These are phyloP conservation scores for Apocheima hispidaria DNA, from an alignment of 2,888 invertebrate genomes.

Conservation along the genomic window DNA sequence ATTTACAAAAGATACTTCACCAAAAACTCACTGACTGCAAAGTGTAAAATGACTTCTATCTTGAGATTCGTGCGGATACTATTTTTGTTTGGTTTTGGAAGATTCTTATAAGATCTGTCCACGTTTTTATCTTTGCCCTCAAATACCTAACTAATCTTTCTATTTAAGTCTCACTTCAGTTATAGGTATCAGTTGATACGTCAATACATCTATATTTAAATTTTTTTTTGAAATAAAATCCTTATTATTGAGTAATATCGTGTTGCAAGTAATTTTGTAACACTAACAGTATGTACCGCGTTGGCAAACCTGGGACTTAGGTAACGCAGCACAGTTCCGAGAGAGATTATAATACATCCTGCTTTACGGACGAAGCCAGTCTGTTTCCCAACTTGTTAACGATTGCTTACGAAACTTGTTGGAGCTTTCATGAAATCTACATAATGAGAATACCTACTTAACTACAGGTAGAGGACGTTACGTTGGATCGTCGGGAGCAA, in stretches of 20 bases:
- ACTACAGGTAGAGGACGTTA: too few species aligned
- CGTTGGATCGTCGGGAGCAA: too few species aligned
- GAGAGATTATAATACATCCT: conserved; percentile 73
- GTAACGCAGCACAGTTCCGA: conserved; percentile 78
- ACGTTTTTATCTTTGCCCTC: not conserved
- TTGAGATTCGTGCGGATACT: not conserved
- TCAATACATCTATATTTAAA: conserved; percentile 12
- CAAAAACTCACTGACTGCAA: too few species aligned
- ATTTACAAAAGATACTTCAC: too few species aligned
- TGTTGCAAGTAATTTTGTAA: conserved; percentile 68
- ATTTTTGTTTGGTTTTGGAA: not conserved
- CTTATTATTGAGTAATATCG: conserved; percentile 51
- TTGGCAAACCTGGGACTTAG: conserved; percentile 73
- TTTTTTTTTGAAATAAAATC: conserved; percentile 42
- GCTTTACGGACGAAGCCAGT: conserved; percentile 57
- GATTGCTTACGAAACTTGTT: conserved; percentile 4
- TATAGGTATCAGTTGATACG: not conserved
- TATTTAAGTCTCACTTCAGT: too few species aligned
- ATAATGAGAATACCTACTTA: not conserved
- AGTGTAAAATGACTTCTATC: too few species aligned
- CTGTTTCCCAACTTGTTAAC: conserved; percentile 53
- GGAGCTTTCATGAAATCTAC: conserved; percentile 10
- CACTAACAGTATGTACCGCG: conserved; percentile 52
- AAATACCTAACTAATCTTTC: not conserved
- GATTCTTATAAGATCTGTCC: not conserved